phyloP scores from a whole-genome alignment of 2,888 invertebrate species.

The Cactoblastis cactorum region DNA sequence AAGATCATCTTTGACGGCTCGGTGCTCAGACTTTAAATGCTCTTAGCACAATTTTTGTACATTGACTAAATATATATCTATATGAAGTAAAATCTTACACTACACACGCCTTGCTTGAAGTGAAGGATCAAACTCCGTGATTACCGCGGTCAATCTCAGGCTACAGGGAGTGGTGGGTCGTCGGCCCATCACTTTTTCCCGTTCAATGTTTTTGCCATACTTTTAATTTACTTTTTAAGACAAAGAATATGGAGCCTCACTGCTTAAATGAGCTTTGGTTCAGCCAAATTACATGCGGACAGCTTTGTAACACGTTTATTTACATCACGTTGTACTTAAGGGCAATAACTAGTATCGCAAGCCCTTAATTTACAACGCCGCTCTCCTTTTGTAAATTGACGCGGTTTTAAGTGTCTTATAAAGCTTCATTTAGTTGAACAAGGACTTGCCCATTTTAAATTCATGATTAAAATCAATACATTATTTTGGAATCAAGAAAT shows the following conservation, averaged over 20 bases:
- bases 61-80: neutral
- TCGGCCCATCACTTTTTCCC: conserved; percentile 65
- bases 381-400: conserved; percentile 46
- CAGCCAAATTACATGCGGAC: conserved; percentile 71
- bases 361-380: conserved; percentile 65
- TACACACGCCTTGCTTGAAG: conserved; percentile 32
- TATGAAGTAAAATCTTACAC: neutral
- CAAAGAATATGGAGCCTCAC: conserved; percentile 51
- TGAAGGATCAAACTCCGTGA: conserved; percentile 64
- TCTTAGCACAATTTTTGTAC: no score
- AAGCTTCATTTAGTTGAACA: conserved; percentile 31
- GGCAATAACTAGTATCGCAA: conserved; percentile 68
- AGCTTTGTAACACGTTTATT: conserved; percentile 67
- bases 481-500: neutral
- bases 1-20: no score
- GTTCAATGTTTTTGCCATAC: conserved; percentile 69
- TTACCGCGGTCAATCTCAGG: conserved; percentile 60
- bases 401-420: conserved; percentile 53
- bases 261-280: conserved; percentile 70
- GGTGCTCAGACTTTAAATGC: no score
- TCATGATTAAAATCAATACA: no score
- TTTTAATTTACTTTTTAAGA: conserved; percentile 69
- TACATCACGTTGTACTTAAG: conserved; percentile 77
- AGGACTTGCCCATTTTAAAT: conserved; percentile 4
- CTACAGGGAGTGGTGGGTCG: conserved; percentile 57